These are phyloP conservation scores for Phaethon lepturus DNA, from an alignment of 2,113 vertebrate genomes.

Conservation along the genomic window DNA sequence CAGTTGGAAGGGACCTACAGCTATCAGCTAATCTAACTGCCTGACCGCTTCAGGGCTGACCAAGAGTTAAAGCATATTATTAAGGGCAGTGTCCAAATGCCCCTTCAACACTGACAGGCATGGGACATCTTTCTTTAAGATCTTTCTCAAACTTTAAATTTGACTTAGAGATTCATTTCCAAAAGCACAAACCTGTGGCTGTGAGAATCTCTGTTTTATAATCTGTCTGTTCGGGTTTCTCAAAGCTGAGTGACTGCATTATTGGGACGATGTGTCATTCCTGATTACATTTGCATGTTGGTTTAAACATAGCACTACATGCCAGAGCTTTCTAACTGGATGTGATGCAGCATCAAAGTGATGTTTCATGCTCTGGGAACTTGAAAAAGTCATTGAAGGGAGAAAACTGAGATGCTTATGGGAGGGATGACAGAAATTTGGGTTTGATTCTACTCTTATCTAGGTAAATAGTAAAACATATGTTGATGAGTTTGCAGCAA, in stretches of 20 bases:
- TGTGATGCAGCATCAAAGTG: constrained; percentile 72
- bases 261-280: constrained; percentile 42
- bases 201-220: constrained; percentile 3
- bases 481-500: neutral
- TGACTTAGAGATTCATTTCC: neutral
- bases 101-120: neutral
- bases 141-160: neutral
- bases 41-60: neutral
- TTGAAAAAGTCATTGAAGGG: constrained; percentile 52
- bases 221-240: constrained; percentile 32
- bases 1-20: neutral
- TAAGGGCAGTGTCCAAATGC: fast-evolving
- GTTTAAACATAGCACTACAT: constrained; percentile 48
- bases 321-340: constrained; percentile 57
- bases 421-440: constrained; percentile 40
- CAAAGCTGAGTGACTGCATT: constrained; percentile 52
- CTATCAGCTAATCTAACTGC: neutral
- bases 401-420: constrained; percentile 37
- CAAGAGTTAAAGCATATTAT: neutral
- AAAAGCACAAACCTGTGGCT: constrained; percentile 23
- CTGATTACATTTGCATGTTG: constrained; percentile 62
- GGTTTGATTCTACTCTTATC: neutral
- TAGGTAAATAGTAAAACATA: constrained; percentile 23
- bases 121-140: neutral
- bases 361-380: constrained; percentile 68